Percentiles rank a stretch among this genome's conserved stretches.
These are phyloP conservation scores for Muscicapa striata DNA, from an alignment of 2,797 vertebrate species.

Conservation along the genomic window DNA sequence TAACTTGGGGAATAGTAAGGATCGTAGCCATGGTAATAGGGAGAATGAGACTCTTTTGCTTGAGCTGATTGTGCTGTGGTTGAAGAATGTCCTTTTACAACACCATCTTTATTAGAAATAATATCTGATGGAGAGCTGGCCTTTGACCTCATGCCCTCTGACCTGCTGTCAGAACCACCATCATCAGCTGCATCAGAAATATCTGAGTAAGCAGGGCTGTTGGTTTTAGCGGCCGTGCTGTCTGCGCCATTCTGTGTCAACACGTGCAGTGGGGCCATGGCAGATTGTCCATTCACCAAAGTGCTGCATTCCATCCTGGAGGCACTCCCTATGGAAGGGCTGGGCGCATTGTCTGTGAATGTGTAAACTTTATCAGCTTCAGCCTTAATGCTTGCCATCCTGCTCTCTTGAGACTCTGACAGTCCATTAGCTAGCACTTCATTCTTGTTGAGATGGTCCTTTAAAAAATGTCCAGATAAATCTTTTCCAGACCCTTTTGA, in stretches of 20 bases:
- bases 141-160: conserved; percentile 89
- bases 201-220: conserved; percentile 96
- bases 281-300: conserved; percentile 83
- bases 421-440: conserved; percentile 88
- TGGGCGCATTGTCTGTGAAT: conserved; percentile 97
- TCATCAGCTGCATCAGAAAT: conserved; percentile 97
- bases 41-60: conserved; percentile 89
- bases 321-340: conserved; percentile 94
- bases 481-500: conserved; percentile 85
- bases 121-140: conserved; percentile 83
- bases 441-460: conserved; percentile 94
- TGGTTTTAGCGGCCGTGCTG: conserved; percentile 84
- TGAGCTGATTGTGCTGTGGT: conserved; percentile 74
- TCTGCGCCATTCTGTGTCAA: conserved; percentile 82
- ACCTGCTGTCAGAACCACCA: conserved; percentile 91
- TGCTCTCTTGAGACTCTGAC: conserved; percentile 91
- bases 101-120: conserved; percentile 81
- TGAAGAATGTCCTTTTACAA: conserved; percentile 84
- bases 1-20: conserved; percentile 94
- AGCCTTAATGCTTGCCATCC: conserved; percentile 98
- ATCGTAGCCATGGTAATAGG: conserved; percentile 93
- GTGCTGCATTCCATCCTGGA: conserved; percentile 87
- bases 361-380: conserved; percentile 99
- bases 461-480: conserved; percentile 91
- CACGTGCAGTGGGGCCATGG: conserved; percentile 77